Evolutionary conservation across 2,888 invertebrate species (phyloP).

Genomic region (Lasioglossum marginatum): DNA sequence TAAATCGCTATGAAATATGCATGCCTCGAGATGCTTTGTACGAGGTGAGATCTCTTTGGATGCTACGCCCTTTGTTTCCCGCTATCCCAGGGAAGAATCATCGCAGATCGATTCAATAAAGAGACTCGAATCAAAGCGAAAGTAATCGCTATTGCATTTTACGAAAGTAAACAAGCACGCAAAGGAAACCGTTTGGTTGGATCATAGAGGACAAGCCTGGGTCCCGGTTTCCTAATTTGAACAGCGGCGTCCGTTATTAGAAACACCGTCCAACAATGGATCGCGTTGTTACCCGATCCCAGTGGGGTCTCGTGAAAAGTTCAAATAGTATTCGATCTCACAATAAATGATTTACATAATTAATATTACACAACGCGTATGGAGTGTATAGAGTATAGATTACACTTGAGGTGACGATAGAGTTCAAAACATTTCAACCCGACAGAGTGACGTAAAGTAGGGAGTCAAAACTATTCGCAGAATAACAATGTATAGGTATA

Average conservation of each 20-base stretch:
- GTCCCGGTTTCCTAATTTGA: constrained; percentile 28
- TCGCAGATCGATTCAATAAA: not conserved
- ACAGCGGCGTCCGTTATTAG: constrained; percentile 25
- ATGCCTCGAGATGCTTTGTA: constrained; percentile 18
- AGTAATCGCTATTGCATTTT: not conserved
- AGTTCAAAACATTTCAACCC: not conserved
- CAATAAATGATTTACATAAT: not conserved
- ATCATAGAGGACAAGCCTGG: not conserved
- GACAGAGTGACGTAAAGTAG: not conserved
- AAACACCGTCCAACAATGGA: constrained; percentile 5
- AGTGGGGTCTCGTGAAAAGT: not conserved
- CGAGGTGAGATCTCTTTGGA: not conserved
- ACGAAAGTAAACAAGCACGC: constrained; percentile 1
- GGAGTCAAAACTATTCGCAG: no score
- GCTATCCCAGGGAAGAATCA: not conserved
- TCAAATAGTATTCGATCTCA: not conserved
- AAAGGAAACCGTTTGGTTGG: not conserved
- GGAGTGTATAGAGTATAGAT: not conserved
- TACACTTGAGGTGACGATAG: not conserved
- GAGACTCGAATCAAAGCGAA: not conserved
- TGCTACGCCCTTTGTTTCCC: not conserved
- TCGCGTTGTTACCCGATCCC: not conserved
- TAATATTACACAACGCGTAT: not conserved
- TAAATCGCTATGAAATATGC: constrained; percentile 23
- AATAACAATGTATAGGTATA: not conserved